Base-by-base conservation (phyloP, 2,797 vertebrate genomes). In the Bradypus variegatus region DNA sequence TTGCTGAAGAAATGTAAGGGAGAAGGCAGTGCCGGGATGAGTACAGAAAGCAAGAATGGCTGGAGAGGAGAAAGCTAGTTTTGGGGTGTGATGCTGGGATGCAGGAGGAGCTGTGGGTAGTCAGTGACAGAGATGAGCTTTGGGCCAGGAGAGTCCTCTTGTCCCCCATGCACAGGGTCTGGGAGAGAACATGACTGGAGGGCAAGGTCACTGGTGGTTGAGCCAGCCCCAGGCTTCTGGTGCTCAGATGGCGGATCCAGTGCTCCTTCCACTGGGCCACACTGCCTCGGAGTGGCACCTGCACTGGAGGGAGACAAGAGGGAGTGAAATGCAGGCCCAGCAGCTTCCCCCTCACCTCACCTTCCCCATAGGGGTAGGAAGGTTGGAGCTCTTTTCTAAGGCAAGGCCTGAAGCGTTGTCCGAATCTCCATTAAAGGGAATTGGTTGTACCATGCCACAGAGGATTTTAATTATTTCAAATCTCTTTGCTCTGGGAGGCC, bases 401-500 rank as follows among this genome's bases (percentile, higher is more conserved):
- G 67, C 15, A 23, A 58, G 33, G n/a, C n/a, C 31, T 67, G 70
- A 33, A 41, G 64, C 78, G 41, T 86, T 79, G 55, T 16, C 83
- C 10, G 19, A 62, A 11, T 67, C 55, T 53, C 36, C 33, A 18
- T 83, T 60, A 58, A 77, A 60, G 79, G 38, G 62, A 80, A 12
- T 38, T n/a, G 36, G 62, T 21, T 75, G 50, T 7, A 72, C 76
- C 48, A 11, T 0, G 5, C 50, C 72, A 77, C 31, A 8, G 14
- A 58, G 25, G 15, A 75, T 89, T 89, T 87, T 83, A 82, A 82
- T 95, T 58, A 81, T 87, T 95, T 88, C 83, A 48, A 5, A 64
- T 83, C 77, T 88, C 88, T 78, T 41, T 79, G 86, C 89, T 91
- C 94, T 67, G 80, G 93, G 86, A 23, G 70, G 72, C 36, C 60